Evolutionary conservation across 2,113 vertebrate genomes (phyloP), one percentile per base, ranked within the genome.

Genomic region (Glaucomys volans): DNA sequence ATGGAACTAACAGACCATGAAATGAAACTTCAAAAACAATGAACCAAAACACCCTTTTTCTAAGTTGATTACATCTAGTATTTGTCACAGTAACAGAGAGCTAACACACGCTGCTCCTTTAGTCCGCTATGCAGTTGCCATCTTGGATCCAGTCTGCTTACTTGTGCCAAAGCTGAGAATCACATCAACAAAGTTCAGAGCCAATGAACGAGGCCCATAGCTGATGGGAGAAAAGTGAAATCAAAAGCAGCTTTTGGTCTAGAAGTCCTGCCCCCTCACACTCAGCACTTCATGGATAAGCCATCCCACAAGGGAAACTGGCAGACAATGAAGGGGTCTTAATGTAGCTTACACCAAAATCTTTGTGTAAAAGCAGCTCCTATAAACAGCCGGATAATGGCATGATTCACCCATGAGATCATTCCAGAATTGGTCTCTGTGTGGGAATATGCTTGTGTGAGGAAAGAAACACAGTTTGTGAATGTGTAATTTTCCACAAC

Each of bases 361-460:
- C 97, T 98, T 69, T 91, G n/a, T 62, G 74, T 18, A 82, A 62
- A 90, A 42, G 97, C 97, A 94, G 86, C 62, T 85, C 62, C 92
- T 87, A 88, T 47, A 95, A 98, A 96, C 85, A 97, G 96, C 0
- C 0, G 0, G 87, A 89, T 52, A 64, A 95, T 42, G 72, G 57
- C 59, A 91, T 96, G 97, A 96, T 91, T 97, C 54, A 95, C 30
- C 59, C 90, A 76, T 97, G 95, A 98, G 95, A 87, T 97, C 42
- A 96, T 95, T 90, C 95, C 91, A 84, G 97, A 97, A 79, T 52
- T 28, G 35, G 72, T 37, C 83, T 47, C 13, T 91, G n/a, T 91
- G 93, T 71, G 72, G 84, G 90, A 35, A 96, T 87, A 97, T 42
- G 74, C 91, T 94, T 76, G 85, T 91, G 90, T 54, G 86, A 95